Evolutionary conservation across 1,140 invertebrate genomes (phyloP).

Genomic region (Seison nebaliae): DNA sequence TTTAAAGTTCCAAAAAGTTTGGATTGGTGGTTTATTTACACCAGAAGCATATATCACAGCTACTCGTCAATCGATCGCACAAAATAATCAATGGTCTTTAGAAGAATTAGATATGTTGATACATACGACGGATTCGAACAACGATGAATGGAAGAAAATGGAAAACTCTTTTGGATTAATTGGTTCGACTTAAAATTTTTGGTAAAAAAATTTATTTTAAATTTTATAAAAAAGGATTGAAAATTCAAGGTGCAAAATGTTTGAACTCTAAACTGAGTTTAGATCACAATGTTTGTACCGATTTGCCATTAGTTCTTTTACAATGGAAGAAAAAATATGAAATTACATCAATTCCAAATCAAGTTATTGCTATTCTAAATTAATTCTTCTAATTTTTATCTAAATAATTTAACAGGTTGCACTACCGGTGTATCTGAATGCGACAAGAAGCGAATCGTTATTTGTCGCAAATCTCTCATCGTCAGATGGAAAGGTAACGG

Average conservation of each 20-base stretch:
- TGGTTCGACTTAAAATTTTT: conserved; percentile 13
- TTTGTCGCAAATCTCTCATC: no score
- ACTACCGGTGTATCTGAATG: conserved; percentile 83
- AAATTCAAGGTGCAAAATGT: conserved; percentile 73
- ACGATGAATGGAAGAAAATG: conserved; percentile 36
- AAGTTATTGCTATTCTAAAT: no score
- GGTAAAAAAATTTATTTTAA: conserved; percentile 14
- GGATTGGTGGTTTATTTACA: conserved; percentile 81
- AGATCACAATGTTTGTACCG: conserved; percentile 74
- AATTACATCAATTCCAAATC: neutral
- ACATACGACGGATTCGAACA: no score
- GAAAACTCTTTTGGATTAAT: no score
- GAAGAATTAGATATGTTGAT: conserved; percentile 39
- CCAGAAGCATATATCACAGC: conserved; percentile 97
- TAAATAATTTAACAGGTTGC: conserved; percentile 42
- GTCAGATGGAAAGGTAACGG: no score
- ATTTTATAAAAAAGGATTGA: no score
- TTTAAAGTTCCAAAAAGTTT: no score
- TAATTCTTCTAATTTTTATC: no score
- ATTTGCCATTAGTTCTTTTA: conserved; percentile 56
- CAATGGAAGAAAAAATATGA: conserved; percentile 39
- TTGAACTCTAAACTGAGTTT: conserved; percentile 60
- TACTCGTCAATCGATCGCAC: conserved; percentile 79
- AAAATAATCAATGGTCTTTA: conserved; percentile 49
- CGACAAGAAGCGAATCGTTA: conserved; percentile 64